Conservation (phyloP, 2,888 invertebrate genomes). For the Phlogophora meticulosa region DNA sequence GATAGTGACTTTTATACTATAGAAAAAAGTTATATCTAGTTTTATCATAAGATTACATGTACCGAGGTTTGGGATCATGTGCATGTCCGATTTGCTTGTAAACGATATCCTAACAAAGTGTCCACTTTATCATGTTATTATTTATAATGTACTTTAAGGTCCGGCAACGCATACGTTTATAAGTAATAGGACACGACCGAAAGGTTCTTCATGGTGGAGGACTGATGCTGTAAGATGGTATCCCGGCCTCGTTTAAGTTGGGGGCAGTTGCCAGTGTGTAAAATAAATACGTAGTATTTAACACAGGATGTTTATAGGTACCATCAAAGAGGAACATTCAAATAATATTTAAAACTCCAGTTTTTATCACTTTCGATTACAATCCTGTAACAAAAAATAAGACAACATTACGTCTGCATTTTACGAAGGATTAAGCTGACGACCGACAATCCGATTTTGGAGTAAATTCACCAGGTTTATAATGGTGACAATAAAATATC, state of each 20-base stretch:
- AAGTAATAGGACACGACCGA: conserved; percentile 54
- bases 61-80: conserved; percentile 69
- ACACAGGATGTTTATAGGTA: conserved; percentile 33
- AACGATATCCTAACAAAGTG: conserved; percentile 38
- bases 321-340: conserved; percentile 24
- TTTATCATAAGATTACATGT: conserved; percentile 54
- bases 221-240: conserved; percentile 30
- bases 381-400: conserved; percentile 17
- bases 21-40: conserved; percentile 53
- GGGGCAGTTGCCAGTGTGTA: conserved; percentile 35
- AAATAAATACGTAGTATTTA: conserved; percentile 43
- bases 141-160: conserved; percentile 40
- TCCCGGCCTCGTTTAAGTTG: conserved; percentile 53
- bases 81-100: conserved; percentile 51
- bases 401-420: too few species aligned
- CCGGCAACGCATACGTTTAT: conserved; percentile 47
- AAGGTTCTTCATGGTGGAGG: conserved; percentile 32
- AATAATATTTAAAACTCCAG: conserved; percentile 44
- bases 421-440: too few species aligned
- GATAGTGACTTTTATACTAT: conserved; percentile 71
- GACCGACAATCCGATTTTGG: conserved; percentile 38
- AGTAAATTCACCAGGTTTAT: conserved; percentile 83
- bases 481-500: conserved; percentile 91
- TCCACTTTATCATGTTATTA: conserved; percentile 44
- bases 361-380: conserved; percentile 49